Percentiles rank a stretch among this genome's conserved stretches.
Evolutionary conservation across 2,888 invertebrate species (phyloP).

Genomic region (Cryptus viduatorius): DNA sequence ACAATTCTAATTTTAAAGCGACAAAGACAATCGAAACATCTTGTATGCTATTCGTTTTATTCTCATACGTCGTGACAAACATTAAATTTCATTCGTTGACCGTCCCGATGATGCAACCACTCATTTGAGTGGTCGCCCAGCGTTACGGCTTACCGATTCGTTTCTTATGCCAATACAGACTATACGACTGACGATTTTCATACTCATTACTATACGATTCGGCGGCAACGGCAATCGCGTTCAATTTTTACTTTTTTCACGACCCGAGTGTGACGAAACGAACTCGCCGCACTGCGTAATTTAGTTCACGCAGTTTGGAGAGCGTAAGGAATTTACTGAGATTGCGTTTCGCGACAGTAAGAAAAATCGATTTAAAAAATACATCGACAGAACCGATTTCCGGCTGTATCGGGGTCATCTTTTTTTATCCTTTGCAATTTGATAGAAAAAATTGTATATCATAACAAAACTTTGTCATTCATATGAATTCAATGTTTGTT

Average conservation of each 20-base stretch:
- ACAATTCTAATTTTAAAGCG: not conserved
- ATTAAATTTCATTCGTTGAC: not conserved
- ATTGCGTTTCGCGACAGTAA: constrained; percentile 13
- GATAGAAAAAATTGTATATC: too few relatives aligned
- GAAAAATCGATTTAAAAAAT: not conserved
- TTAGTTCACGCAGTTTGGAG: not conserved
- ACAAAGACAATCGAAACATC: not conserved
- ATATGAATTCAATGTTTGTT: too few relatives aligned
- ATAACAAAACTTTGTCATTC: too few relatives aligned
- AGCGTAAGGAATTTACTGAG: constrained; percentile 11
- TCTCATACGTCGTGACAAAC: too few relatives aligned
- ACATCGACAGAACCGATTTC: not conserved
- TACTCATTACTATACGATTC: constrained; percentile 5
- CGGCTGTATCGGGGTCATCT: not conserved
- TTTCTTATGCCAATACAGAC: not conserved
- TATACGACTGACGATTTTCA: not conserved
- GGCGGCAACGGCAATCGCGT: not conserved
- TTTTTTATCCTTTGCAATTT: not conserved
- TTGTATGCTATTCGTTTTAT: not conserved
- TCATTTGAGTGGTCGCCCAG: not conserved
- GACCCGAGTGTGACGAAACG: constrained; percentile 20
- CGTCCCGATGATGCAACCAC: not conserved
- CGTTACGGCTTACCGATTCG: constrained; percentile 14
- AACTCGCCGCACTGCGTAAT: not conserved
- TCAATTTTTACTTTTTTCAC: not conserved